phyloP scores from a whole-genome alignment of 2,888 invertebrate species.

The Hemistola chrysoprasaria region DNA sequence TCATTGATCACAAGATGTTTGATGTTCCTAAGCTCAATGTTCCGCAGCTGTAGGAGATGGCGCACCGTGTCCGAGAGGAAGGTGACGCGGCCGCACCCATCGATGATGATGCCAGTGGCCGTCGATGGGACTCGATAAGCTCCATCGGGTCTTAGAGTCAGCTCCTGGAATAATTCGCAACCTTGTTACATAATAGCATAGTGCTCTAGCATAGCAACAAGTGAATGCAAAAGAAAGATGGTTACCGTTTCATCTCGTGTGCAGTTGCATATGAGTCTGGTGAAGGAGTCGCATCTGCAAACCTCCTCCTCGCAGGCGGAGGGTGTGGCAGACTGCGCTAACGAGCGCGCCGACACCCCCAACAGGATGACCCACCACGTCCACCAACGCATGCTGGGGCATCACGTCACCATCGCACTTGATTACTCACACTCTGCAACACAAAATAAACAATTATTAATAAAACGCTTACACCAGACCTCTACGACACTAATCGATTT shows the following conservation, averaged over 20 bases:
- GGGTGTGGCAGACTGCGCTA: slow-evolving; percentile 54
- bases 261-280: slow-evolving; percentile 82
- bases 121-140: slow-evolving; percentile 76
- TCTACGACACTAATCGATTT: too few species aligned
- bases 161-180: slow-evolving; percentile 65
- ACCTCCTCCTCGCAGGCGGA: slow-evolving; percentile 78
- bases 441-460: slow-evolving; percentile 7
- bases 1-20: slow-evolving; percentile 83
- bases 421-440: slow-evolving; percentile 43
- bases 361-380: slow-evolving; percentile 60
- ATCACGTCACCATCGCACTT: slow-evolving; percentile 72
- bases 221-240: not conserved
- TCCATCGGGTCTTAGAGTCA: slow-evolving; percentile 82
- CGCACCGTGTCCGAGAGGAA: slow-evolving; percentile 83
- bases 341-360: slow-evolving; percentile 47
- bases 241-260: slow-evolving; percentile 70
- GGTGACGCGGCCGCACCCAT: slow-evolving; percentile 84
- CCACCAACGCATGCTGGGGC: slow-evolving; percentile 58
- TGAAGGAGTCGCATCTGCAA: slow-evolving; percentile 82
- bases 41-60: slow-evolving; percentile 83
- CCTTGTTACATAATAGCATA: too few species aligned
- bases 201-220: too few species aligned
- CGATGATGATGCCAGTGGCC: slow-evolving; percentile 83
- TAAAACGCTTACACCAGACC: not conserved
- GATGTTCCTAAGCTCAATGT: slow-evolving; percentile 84